phyloP scores from a whole-genome alignment of 2,888 invertebrate species.

The Nipponacmea schrenckii region DNA sequence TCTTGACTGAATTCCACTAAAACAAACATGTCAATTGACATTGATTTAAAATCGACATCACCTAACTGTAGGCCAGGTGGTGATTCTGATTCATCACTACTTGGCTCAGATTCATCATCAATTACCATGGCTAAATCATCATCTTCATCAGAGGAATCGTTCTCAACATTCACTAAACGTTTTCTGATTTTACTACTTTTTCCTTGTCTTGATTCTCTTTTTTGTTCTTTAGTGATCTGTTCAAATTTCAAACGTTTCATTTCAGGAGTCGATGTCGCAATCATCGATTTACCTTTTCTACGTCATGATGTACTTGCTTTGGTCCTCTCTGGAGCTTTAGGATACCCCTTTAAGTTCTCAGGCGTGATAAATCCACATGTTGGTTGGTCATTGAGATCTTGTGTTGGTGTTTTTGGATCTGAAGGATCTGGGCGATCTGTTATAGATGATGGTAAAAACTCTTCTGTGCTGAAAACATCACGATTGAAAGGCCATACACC shows the following conservation, averaged over 20 bases:
- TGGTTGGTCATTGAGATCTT: no score
- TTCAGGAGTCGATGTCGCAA: slow-evolving; percentile 8
- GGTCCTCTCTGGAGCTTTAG: not conserved
- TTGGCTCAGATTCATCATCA: not conserved
- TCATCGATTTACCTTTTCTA: not conserved
- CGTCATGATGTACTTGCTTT: not conserved
- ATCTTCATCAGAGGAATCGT: not conserved
- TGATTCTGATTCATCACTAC: no score
- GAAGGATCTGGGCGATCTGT: slow-evolving; percentile 14
- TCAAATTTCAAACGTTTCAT: not conserved
- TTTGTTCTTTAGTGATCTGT: not conserved
- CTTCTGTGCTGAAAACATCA: slow-evolving; percentile 14
- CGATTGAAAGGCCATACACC: slow-evolving; percentile 22
- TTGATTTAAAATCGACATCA: no score
- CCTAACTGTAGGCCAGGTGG: no score
- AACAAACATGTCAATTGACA: not conserved
- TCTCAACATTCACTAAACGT: no score
- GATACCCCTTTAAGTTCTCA: not conserved
- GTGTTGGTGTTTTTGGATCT: no score
- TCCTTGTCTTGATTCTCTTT: not conserved
- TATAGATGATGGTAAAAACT: slow-evolving; percentile 15
- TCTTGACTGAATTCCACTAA: not conserved
- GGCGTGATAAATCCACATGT: not conserved
- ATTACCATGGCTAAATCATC: not conserved
- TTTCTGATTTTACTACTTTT: not conserved